Evolutionary conservation across 2,888 invertebrate species (phyloP), one percentile per base, ranked within the genome.

Genomic region (Diogma glabrata): DNA sequence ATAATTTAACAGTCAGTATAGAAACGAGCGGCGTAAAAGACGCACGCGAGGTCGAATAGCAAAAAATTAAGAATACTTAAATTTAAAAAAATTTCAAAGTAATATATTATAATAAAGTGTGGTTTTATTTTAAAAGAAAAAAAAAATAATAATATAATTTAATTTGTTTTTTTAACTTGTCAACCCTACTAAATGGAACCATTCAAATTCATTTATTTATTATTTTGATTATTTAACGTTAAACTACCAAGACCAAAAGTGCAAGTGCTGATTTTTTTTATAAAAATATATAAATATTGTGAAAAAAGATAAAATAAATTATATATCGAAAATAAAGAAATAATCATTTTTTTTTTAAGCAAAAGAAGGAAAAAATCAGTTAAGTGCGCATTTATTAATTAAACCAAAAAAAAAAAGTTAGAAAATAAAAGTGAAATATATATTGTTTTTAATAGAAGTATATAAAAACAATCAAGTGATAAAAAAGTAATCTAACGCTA

Each of bases 11-110:
- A 47, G 24, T 48, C 48, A 48, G 33, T 48, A 48, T n/a, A 22
- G 24, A 48, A 48, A 48, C 48, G 48, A 48, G 48, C 48, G 48
- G 33, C 48, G 48, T 16, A 33, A n/a, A 17, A 30, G 24, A 48
- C 48, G 48, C 33, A 48, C 48, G 48, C 48, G 48, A 33, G 30
- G 48, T 30, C 48, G 48, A 48, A n/a, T n/a, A n/a, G 48, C 46
- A 46, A 46, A 26, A 46, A 8, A 24, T 14, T 24, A 20, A 22
- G n/a, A 43, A 14, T 22, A 43, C 10, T 28, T 28, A 14, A 43
- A 22, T 43, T 14, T 14, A 43, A 43, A 22, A 46, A 46, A 46
- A 46, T 23, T 46, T 46, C 16, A n/a, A n/a, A n/a, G 23, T 24
- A 16, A 46, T 24, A 46, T 24, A 24, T 24, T 16, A 24, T 10